Percentiles rank a stretch among this genome's conserved stretches.
These are phyloP conservation scores for Halichoeres trimaculatus DNA, from an alignment of 2,113 vertebrate species.

Conservation along the genomic window DNA sequence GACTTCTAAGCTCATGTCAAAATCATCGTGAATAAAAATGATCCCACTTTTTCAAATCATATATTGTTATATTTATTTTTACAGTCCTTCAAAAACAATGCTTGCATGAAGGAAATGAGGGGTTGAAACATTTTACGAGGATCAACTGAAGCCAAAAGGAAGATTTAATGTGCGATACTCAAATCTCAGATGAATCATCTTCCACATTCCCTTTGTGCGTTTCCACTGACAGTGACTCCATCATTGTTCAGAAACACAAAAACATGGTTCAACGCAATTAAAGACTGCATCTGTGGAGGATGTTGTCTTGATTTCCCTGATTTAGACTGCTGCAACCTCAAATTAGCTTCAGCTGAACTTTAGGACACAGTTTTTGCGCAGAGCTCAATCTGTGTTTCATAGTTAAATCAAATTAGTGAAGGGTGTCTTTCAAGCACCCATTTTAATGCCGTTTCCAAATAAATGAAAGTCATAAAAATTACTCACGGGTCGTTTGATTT, in stretches of 20 bases:
- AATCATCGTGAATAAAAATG: too few relatives aligned
- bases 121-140: not conserved
- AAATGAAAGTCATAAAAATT: not conserved
- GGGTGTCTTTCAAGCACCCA: not conserved
- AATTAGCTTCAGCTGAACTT: conserved; percentile 28
- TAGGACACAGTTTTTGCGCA: not conserved
- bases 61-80: too few relatives aligned
- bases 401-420: not conserved
- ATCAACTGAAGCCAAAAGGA: conserved; percentile 18
- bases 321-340: not conserved
- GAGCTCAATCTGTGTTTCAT: not conserved
- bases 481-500: conserved; percentile 87
- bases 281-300: not conserved
- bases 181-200: too few relatives aligned
- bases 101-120: not conserved
- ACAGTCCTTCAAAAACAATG: too few relatives aligned
- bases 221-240: not conserved
- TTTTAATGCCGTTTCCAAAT: not conserved
- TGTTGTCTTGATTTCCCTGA: not conserved
- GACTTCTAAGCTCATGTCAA: too few relatives aligned
- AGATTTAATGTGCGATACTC: not conserved
- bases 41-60: too few relatives aligned
- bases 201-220: not conserved
- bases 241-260: conserved; percentile 9
- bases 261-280: not conserved